A percentile compares a stretch with the other conserved stretches of the same genome.
phyloP scores from a whole-genome alignment of 2,113 vertebrate species.

The Urocitellus parryii region DNA sequence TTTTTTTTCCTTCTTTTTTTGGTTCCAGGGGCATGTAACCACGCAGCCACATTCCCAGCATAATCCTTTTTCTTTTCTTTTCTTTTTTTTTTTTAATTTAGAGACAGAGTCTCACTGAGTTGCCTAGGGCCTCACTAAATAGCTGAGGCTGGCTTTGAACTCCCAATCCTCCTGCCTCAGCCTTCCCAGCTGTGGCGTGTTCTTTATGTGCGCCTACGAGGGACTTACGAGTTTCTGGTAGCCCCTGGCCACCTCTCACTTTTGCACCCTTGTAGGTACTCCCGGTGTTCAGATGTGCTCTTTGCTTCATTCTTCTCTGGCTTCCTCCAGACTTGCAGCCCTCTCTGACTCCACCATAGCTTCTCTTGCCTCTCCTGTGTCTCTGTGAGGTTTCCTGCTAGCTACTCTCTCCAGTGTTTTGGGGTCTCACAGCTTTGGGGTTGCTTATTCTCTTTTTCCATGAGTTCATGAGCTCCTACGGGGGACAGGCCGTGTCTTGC shows the following conservation, averaged over 20 bases:
- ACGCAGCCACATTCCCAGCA: no score
- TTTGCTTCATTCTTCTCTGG: background rate
- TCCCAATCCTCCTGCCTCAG: no score
- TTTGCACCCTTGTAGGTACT: no score
- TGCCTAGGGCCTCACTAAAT: no score
- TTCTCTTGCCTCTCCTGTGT: accelerated
- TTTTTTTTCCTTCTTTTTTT: no score
- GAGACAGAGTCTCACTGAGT: no score
- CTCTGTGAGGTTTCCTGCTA: accelerated
- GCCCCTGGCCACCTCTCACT: background rate
- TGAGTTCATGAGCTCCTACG: background rate
- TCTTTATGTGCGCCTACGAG: background rate
- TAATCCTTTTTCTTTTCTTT: no score
- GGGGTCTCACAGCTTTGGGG: background rate
- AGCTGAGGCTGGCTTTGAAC: no score
- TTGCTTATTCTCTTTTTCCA: background rate
- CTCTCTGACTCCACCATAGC: accelerated
- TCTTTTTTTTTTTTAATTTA: no score
- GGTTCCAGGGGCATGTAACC: no score
- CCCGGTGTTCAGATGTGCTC: accelerated
- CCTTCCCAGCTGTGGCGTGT: no score
- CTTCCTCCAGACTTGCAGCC: accelerated
- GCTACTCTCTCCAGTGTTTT: background rate
- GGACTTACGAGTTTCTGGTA: accelerated
- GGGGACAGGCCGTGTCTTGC: background rate